Percentiles rank a stretch among this genome's conserved stretches.
Conservation (phyloP, 2,113 vertebrate species). For the Cynopterus brachyotis region DNA sequence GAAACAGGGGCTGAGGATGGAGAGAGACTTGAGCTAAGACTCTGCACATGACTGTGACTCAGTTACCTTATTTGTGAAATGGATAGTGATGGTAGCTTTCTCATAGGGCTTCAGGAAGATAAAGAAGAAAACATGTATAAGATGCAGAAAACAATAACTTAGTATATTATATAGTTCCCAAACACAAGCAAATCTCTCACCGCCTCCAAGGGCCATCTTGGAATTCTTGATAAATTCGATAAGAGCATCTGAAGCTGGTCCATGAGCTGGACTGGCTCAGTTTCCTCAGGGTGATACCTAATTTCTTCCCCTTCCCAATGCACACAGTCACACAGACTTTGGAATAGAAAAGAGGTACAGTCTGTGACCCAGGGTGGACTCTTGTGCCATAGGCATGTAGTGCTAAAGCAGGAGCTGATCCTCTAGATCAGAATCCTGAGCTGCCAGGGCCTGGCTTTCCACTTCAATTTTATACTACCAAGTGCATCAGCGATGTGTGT, state of each 20-base stretch:
- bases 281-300: not conserved
- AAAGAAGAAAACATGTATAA: not conserved
- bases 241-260: not conserved
- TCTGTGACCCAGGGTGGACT: not conserved
- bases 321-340: not conserved
- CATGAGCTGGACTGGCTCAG: not conserved
- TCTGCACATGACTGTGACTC: not conserved
- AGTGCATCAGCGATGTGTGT: not conserved
- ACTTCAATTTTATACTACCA: not conserved
- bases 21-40: not conserved
- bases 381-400: not conserved
- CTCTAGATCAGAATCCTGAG: not conserved
- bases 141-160: not conserved
- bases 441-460: not conserved
- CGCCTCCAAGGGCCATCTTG: not conserved
- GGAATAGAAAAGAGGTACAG: not conserved
- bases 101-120: not conserved
- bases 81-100: not conserved
- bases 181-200: not conserved
- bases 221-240: not conserved
- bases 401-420: no score
- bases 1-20: not conserved
- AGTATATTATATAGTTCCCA: no score
- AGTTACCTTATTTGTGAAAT: not conserved
- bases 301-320: rapidly evolving